Percentiles rank a stretch among this genome's conserved stretches.
These are phyloP conservation scores for Uria aalge DNA, from an alignment of 2,113 vertebrate species.

Conservation along the genomic window DNA sequence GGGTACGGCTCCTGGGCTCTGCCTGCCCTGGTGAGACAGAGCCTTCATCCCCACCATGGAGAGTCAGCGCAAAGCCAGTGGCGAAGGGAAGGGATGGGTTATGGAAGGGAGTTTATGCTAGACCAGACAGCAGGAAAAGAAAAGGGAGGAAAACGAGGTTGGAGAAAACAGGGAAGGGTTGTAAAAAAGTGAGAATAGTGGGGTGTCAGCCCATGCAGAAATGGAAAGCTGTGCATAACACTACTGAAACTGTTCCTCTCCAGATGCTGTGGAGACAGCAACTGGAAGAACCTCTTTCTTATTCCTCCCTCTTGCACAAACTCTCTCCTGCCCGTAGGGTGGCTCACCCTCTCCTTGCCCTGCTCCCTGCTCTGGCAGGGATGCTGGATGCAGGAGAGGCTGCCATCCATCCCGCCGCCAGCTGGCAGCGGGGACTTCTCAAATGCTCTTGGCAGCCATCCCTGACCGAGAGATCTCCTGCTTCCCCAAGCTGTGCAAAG, in stretches of 20 bases:
- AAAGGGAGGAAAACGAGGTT: not conserved
- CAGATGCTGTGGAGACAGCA: not conserved
- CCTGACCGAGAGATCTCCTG: not conserved
- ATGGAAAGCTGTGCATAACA: not conserved
- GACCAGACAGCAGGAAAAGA: not conserved
- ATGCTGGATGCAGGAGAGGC: not conserved
- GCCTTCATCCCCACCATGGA: not conserved
- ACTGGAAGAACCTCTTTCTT: not conserved
- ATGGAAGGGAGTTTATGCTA: not conserved
- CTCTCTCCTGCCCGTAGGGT: fast-evolving
- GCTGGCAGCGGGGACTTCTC: not conserved
- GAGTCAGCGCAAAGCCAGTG: not conserved
- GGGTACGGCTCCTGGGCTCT: fast-evolving
- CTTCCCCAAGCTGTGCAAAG: not conserved
- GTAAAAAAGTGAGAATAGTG: not conserved
- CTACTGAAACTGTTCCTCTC: not conserved
- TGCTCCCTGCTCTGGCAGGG: not conserved
- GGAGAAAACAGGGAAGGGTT: not conserved
- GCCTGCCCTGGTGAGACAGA: not conserved
- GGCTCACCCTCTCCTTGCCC: not conserved
- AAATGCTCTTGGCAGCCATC: not conserved
- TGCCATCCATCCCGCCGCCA: not conserved
- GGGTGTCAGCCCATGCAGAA: not conserved
- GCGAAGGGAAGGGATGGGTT: not conserved
- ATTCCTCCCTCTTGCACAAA: not conserved